Conservation (phyloP, 2,113 vertebrate genomes). For the Chitala chitala region DNA sequence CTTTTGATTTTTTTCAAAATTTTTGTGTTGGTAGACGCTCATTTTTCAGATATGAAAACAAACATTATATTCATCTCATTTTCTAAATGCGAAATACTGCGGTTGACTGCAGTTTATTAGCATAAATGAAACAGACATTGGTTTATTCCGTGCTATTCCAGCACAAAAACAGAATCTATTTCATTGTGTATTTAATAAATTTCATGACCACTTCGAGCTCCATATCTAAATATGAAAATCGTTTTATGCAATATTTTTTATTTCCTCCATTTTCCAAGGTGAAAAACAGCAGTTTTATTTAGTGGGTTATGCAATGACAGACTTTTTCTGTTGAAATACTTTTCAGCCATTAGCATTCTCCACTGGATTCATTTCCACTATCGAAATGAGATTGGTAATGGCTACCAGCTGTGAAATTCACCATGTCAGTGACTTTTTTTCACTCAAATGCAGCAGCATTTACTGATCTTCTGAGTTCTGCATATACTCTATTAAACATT, state of each 20-base stretch:
- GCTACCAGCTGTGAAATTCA: slow-evolving; percentile 13
- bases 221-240: slow-evolving; percentile 12
- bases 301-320: slow-evolving; percentile 11
- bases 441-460: not conserved
- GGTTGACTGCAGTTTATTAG: not conserved
- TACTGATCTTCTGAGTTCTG: not conserved
- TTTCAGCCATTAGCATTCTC: slow-evolving; percentile 16
- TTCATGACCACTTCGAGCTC: not conserved
- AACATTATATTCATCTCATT: too few species aligned
- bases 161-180: not conserved
- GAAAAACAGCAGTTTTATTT: slow-evolving; percentile 6
- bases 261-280: not conserved
- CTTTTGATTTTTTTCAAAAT: too few species aligned
- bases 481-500: not conserved
- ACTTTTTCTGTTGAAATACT: slow-evolving; percentile 10
- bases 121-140: not conserved
- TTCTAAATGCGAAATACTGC: too few species aligned
- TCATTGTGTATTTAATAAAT: not conserved
- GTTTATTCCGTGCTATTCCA: not conserved
- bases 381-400: slow-evolving; percentile 16
- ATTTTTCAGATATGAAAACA: too few species aligned
- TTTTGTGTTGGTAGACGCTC: too few species aligned
- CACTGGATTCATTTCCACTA: slow-evolving; percentile 20
- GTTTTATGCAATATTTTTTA: not conserved
- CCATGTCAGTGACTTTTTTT: not conserved